Percentiles rank a stretch among this genome's conserved stretches.
These are phyloP conservation scores for Lepus europaeus DNA, from an alignment of 2,113 vertebrate genomes.

Conservation along the genomic window DNA sequence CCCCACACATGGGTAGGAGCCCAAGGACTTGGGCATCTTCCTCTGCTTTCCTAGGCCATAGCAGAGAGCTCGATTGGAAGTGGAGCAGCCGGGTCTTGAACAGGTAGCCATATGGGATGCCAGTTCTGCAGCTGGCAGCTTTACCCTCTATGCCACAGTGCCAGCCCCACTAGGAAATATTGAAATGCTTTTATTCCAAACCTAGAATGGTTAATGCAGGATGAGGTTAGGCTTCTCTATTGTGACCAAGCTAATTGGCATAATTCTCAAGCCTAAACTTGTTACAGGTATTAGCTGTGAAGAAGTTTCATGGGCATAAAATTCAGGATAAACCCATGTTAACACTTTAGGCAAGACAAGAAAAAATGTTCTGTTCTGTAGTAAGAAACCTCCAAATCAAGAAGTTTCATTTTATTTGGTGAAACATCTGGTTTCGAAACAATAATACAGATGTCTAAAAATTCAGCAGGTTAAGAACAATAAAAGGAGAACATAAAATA, in stretches of 20 bases:
- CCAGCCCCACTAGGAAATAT: slow-evolving; percentile 25
- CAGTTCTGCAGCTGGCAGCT: too few relatives aligned
- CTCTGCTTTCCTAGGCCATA: too few relatives aligned
- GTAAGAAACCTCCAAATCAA: neutral
- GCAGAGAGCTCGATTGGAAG: too few relatives aligned
- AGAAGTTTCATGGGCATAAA: neutral
- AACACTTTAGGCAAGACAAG: neutral
- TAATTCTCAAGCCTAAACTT: too few relatives aligned
- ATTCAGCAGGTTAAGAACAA: neutral
- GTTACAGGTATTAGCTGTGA: neutral
- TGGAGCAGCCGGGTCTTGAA: too few relatives aligned
- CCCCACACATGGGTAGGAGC: too few relatives aligned
- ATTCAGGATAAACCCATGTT: neutral
- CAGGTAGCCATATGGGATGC: too few relatives aligned
- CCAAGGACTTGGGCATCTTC: too few relatives aligned
- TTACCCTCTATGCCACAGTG: too few relatives aligned
- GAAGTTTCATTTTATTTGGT: neutral
- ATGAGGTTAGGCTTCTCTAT: too few relatives aligned
- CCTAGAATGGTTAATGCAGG: too few relatives aligned
- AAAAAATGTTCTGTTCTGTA: neutral
- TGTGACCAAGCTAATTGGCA: too few relatives aligned
- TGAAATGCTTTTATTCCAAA: neutral
- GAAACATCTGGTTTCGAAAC: neutral
- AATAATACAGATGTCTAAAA: neutral
- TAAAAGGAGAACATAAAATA: neutral